phyloP scores from a whole-genome alignment of 2,113 vertebrate genomes.

The Melanocharis versteri region DNA sequence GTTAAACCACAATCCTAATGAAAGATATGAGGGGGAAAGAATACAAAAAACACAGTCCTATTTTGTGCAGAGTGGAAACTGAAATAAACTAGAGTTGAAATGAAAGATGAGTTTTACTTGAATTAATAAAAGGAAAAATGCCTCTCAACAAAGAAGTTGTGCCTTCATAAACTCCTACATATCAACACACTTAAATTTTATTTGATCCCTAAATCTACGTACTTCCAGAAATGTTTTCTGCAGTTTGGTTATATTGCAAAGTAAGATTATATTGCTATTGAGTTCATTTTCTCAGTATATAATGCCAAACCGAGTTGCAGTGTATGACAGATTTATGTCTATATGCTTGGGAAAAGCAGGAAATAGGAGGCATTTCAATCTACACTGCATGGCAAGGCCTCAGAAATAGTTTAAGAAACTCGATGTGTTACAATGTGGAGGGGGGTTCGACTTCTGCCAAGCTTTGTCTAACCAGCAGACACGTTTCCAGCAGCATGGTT shows the following conservation, averaged over 20 bases:
- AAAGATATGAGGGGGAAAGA: neutral
- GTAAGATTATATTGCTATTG: constrained; percentile 75
- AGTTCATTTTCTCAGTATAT: constrained; percentile 75
- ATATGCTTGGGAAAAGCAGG: constrained; percentile 65
- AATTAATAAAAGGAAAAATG: constrained; percentile 75
- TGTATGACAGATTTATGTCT: constrained; percentile 74
- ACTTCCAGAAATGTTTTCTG: constrained; percentile 71
- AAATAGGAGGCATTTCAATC: constrained; percentile 70
- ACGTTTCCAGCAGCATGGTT: neutral
- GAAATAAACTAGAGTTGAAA: constrained; percentile 56
- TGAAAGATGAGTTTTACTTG: constrained; percentile 58
- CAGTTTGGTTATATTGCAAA: constrained; percentile 76
- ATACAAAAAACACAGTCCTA: neutral
- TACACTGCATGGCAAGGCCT: constrained; percentile 27
- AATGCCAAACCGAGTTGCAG: constrained; percentile 67
- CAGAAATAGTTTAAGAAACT: constrained; percentile 42
- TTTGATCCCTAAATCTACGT: constrained; percentile 68
- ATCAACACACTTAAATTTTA: constrained; percentile 74
- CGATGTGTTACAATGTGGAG: neutral
- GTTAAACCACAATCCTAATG: neutral
- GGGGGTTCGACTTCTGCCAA: neutral
- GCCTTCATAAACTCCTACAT: constrained; percentile 73
- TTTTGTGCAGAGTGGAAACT: neutral
- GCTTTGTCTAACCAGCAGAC: neutral
- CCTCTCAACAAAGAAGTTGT: constrained; percentile 71